Percentiles rank a stretch among this genome's conserved stretches.
These are phyloP conservation scores for Chymomyza amoena DNA, from an alignment of 2,888 invertebrate genomes.

Conservation along the genomic window DNA sequence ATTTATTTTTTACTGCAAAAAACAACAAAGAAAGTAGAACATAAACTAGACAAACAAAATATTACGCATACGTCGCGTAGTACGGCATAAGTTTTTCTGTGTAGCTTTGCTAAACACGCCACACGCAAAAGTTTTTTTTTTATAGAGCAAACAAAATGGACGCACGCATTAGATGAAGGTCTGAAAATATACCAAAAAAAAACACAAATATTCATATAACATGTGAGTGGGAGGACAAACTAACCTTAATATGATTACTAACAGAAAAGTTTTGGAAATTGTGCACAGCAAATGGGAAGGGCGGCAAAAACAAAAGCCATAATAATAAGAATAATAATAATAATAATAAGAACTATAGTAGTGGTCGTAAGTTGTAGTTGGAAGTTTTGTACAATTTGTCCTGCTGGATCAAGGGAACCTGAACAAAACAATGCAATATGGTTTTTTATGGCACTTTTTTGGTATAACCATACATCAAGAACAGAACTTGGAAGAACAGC, in stretches of 20 bases:
- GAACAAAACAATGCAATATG: too few relatives aligned
- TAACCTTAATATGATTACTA: slow-evolving; percentile 69
- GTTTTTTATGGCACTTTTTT: too few relatives aligned
- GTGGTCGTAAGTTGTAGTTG: background rate
- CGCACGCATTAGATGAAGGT: slow-evolving; percentile 3
- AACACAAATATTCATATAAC: background rate
- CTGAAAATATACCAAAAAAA: slow-evolving; percentile 23
- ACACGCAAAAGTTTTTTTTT: slow-evolving; percentile 47
- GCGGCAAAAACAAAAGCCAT: slow-evolving; percentile 14
- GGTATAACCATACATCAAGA: too few relatives aligned
- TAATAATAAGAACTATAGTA: background rate
- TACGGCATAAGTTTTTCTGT: slow-evolving; percentile 43
- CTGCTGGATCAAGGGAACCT: too few relatives aligned
- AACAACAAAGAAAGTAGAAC: background rate
- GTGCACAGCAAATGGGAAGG: slow-evolving; percentile 34
- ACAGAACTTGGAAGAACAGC: too few relatives aligned
- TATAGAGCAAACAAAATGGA: slow-evolving; percentile 16
- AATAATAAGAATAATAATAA: background rate
- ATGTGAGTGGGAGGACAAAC: slow-evolving; percentile 22
- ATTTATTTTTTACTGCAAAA: background rate
- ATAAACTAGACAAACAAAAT: slow-evolving; percentile 36
- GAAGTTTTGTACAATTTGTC: too few relatives aligned
- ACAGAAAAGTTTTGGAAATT: slow-evolving; percentile 40
- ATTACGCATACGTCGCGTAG: slow-evolving; percentile 32
- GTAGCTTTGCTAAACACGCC: slow-evolving; percentile 58